phyloP scores from a whole-genome alignment of 1,140 invertebrate genomes.

The Drosophila equinoxialis region DNA sequence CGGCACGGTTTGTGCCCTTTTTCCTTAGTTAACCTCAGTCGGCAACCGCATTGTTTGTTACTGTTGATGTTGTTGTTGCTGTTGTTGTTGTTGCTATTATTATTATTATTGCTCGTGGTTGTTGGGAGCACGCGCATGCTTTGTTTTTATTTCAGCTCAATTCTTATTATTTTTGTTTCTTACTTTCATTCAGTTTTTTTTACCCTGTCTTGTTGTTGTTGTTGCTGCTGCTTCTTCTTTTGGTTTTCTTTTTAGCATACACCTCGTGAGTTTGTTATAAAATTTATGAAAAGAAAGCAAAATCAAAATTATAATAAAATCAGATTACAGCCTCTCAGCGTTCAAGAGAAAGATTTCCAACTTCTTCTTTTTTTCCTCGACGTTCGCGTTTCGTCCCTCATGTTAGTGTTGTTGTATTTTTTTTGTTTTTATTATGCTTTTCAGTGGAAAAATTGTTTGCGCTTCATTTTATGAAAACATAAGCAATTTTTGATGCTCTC shows the following conservation, averaged over 20 bases:
- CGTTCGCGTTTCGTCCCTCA: too few relatives aligned
- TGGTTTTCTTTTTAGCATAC: constrained; percentile 29
- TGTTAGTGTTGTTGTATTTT: constrained; percentile 29
- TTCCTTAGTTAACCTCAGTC: constrained; percentile 60
- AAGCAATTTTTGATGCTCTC: constrained; percentile 72
- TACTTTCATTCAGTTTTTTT: constrained; percentile 47
- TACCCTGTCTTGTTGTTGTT: too few relatives aligned
- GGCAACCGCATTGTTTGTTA: constrained; percentile 37
- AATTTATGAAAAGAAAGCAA: constrained; percentile 81
- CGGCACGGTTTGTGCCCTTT: background rate
- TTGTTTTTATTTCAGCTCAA: constrained; percentile 59
- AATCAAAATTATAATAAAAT: constrained; percentile 82
- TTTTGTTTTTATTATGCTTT: constrained; percentile 73
- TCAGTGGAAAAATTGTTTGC: constrained; percentile 77
- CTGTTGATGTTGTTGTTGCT: constrained; percentile 5
- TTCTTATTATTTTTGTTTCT: constrained; percentile 43
- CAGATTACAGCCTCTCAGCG: constrained; percentile 69
- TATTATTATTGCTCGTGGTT: constrained; percentile 68
- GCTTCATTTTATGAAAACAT: constrained; percentile 80
- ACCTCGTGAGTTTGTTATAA: constrained; percentile 69
- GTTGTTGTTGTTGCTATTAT: constrained; percentile 47
- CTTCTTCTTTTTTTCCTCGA: constrained; percentile 18
- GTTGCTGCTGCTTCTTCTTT: too few relatives aligned
- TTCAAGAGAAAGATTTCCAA: constrained; percentile 35
- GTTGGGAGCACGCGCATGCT: constrained; percentile 50